Base-by-base conservation (phyloP, 2,113 vertebrate species). In the Corythoichthys haematopterus region DNA sequence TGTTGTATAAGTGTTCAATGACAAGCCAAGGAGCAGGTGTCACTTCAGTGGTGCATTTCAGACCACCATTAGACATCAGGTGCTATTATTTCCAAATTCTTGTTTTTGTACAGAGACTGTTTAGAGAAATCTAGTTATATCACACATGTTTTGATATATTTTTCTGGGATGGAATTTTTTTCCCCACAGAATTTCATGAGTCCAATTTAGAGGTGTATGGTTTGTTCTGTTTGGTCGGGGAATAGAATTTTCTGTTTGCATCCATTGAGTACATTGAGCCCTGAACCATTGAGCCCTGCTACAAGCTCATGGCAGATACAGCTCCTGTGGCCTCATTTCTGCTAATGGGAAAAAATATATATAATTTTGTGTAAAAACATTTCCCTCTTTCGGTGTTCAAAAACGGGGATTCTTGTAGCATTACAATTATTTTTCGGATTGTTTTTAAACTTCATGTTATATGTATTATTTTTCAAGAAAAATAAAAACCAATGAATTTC, bases 361-460 rank as follows among this genome's bases (percentile, higher is more conserved):
- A 89, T 87, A 87, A 82, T 88, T 89, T 88, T 88, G 87, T 93
- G 87, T 91, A 91, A 87, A 91, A 90, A 88, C 91, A 85, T 90
- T 91, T 80, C 84, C 77, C 76, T 88, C 75, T 81, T 82, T 84
- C 90, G 85, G 84, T 73, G 72, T 75, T 87, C 68, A 46, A 62
- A 85, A 85, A 84, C 79, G 12, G 72, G 86, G 85, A 80, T 82
- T 80, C 77, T 77, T 88, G 91, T 91, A 92, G 91, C 89, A 89
- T 85, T 92, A 82, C 88, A 90, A 92, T 91, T 92, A 93, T 92
- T 92, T 28, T 91, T 91, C 81, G 68, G 74, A 88, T 80, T 76
- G 70, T 61, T 62, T 62, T 63, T 62, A 33, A 33, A 86, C 81
- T 85, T 88, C 85, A 80, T 75, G 83, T 88, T 87, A 71, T 85